phyloP scores from a whole-genome alignment of 2,797 vertebrate species.

The Tauraco hartlaubi region DNA sequence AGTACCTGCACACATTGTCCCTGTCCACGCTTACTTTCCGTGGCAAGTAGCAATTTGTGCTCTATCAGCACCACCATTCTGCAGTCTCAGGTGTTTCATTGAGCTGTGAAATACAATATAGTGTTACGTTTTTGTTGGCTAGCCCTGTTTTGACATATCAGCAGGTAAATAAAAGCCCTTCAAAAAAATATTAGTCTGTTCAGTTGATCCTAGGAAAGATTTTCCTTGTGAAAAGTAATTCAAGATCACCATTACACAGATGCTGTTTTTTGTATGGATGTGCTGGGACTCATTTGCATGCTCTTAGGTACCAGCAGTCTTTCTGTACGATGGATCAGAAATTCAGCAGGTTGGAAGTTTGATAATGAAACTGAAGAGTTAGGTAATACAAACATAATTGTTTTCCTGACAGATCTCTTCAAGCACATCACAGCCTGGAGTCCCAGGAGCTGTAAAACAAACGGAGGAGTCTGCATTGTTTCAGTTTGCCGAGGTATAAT shows the following conservation, averaged over 20 bases:
- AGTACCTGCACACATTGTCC: background rate
- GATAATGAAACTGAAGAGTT: background rate
- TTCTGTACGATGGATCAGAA: background rate
- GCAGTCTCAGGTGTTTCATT: background rate
- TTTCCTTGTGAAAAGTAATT: background rate
- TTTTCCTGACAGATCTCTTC: constrained; percentile 82
- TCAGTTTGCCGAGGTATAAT: constrained; percentile 85
- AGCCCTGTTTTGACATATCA: background rate
- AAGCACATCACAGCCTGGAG: constrained; percentile 77
- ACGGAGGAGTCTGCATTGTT: constrained; percentile 84
- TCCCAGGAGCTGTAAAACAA: constrained; percentile 73
- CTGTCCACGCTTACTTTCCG: background rate
- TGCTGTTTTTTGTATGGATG: background rate
- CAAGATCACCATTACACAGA: background rate
- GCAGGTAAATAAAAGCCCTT: background rate
- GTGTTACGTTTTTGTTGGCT: background rate
- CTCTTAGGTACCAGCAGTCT: background rate
- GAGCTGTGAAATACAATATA: background rate
- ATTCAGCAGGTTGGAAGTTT: background rate
- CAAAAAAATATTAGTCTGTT: background rate
- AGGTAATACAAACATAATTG: constrained; percentile 7
- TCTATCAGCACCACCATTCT: background rate
- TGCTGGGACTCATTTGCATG: background rate
- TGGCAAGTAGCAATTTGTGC: background rate
- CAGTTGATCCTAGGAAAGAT: background rate